Percentiles rank a stretch among this genome's conserved stretches.
Conservation (phyloP, 2,888 invertebrate species). For the Stomorhina lunata region DNA sequence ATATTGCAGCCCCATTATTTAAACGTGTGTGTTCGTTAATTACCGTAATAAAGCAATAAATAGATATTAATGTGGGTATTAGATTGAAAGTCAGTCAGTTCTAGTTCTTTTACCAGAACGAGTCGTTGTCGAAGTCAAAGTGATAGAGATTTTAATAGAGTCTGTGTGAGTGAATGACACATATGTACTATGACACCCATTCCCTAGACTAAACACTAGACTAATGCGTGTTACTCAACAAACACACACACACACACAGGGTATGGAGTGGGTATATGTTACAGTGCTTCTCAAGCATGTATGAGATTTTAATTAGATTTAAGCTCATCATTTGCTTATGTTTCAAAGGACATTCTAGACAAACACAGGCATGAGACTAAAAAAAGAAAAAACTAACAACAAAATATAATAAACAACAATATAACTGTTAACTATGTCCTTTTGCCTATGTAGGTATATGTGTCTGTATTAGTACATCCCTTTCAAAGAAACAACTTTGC, state of each 20-base stretch:
- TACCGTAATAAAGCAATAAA: conserved; percentile 63
- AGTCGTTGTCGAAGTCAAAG: conserved; percentile 10
- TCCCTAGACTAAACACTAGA: neutral
- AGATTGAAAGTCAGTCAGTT: conserved; percentile 56
- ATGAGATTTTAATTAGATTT: conserved; percentile 58
- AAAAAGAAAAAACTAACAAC: neutral
- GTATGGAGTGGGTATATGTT: neutral
- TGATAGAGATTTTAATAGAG: neutral
- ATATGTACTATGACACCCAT: neutral
- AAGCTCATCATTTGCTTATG: conserved; percentile 55
- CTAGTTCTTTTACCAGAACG: conserved; percentile 1
- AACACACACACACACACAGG: neutral
- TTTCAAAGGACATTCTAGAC: conserved; percentile 11
- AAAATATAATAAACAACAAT: neutral
- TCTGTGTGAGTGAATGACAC: neutral
- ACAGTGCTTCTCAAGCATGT: neutral
- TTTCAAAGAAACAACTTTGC: neutral
- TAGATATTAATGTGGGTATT: conserved; percentile 61
- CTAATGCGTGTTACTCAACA: conserved; percentile 9
- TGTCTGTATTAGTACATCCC: neutral
- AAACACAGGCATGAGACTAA: neutral
- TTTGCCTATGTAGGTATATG: neutral
- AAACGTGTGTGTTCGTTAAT: conserved; percentile 50
- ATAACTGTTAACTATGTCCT: neutral
- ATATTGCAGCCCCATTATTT: neutral